Conservation (phyloP, 2,888 invertebrate genomes). For the Stictocephala bisonia region DNA sequence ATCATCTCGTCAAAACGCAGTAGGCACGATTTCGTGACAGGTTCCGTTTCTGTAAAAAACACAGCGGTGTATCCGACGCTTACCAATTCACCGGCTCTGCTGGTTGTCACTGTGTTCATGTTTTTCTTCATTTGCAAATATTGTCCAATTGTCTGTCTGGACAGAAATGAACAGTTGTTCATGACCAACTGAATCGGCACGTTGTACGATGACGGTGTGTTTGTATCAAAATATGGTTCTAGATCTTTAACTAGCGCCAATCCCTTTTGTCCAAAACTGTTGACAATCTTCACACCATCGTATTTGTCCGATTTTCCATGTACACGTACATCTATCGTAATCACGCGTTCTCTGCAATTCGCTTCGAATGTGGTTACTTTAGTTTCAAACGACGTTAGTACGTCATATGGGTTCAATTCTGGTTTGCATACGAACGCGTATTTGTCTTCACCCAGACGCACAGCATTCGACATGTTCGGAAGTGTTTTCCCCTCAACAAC, state of each 20-base stretch:
- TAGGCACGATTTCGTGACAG: not conserved
- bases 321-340: not conserved
- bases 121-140: conserved; percentile 14
- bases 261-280: conserved; percentile 19
- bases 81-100: not conserved
- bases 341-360: not conserved
- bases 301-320: not conserved
- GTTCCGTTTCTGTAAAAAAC: conserved; percentile 2
- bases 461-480: not conserved
- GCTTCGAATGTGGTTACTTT: not conserved
- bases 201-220: too few relatives aligned
- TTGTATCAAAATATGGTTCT: not conserved
- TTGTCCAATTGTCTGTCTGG: not conserved
- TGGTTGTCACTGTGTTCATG: not conserved
- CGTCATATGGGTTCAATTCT: not conserved
- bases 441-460: not conserved
- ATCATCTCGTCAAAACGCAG: conserved; percentile 19
- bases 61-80: not conserved
- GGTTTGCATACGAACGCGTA: not conserved
- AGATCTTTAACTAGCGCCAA: not conserved
- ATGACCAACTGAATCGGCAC: conserved; percentile 2
- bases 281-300: conserved; percentile 4
- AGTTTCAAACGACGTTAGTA: not conserved
- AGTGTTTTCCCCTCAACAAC: too few relatives aligned
- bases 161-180: conserved; percentile 19